A percentile compares a stretch with the other conserved stretches of the same genome.
phyloP scores from a whole-genome alignment of 2,797 vertebrate species.

The Alcedo quadribrachys region DNA sequence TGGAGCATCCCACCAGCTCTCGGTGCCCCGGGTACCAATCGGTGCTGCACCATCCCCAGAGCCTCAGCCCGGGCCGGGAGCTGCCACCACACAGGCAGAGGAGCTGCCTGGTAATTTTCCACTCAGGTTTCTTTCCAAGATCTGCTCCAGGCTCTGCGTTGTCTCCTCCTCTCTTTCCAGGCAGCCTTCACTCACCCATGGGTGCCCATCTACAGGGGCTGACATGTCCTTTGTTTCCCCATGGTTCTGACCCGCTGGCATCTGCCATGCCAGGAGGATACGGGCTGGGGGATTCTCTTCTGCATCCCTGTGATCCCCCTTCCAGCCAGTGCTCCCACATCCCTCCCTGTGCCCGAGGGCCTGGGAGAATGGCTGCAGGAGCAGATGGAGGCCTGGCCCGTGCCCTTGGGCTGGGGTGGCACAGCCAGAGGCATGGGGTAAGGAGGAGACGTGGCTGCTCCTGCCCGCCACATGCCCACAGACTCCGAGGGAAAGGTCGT shows the following conservation, averaged over 20 bases:
- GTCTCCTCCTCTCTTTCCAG: background rate
- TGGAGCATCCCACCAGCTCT: background rate
- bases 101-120: constrained; percentile 66
- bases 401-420: background rate
- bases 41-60: background rate
- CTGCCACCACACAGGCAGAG: background rate
- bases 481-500: background rate
- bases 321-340: background rate
- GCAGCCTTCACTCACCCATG: background rate
- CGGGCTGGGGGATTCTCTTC: background rate
- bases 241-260: fast-evolving
- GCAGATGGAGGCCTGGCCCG: background rate
- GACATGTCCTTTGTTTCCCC: background rate
- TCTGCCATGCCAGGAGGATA: fast-evolving
- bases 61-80: background rate
- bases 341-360: background rate
- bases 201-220: fast-evolving
- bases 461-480: fast-evolving
- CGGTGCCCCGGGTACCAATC: fast-evolving
- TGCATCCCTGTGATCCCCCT: background rate
- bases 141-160: background rate
- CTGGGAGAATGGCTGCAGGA: background rate
- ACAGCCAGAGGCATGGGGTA: background rate
- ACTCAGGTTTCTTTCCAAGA: constrained; percentile 48
- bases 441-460: background rate